phyloP scores from a whole-genome alignment of 1,140 invertebrate genomes.

The Drosophila aff. region DNA sequence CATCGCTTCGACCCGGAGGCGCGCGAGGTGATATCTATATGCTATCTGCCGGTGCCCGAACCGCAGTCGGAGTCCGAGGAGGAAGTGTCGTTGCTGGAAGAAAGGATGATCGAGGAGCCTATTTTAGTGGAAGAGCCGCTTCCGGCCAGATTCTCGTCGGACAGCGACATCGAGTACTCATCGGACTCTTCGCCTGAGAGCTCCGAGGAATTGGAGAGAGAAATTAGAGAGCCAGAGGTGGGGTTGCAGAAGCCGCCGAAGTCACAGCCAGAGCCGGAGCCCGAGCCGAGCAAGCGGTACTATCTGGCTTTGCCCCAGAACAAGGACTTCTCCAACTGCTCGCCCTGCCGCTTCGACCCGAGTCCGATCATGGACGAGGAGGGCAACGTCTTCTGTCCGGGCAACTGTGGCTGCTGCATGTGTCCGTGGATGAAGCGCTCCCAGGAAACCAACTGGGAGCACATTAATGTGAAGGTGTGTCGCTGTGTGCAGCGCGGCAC shows the following conservation, averaged over 20 bases:
- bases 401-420: slow-evolving; percentile 78
- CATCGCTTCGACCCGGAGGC: slow-evolving; percentile 4
- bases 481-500: slow-evolving; percentile 67
- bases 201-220: not conserved
- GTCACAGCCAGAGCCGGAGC: not conserved
- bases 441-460: slow-evolving; percentile 35
- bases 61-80: not conserved
- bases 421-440: slow-evolving; percentile 67
- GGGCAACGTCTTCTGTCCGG: slow-evolving; percentile 75
- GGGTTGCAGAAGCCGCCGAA: not conserved
- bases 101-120: not conserved
- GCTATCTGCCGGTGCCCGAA: not conserved
- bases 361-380: slow-evolving; percentile 78
- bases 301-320: slow-evolving; percentile 73
- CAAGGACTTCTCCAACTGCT: slow-evolving; percentile 70
- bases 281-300: slow-evolving; percentile 23
- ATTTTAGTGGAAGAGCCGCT: not conserved
- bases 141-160: not conserved
- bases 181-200: not conserved
- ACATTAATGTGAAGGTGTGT: slow-evolving; percentile 73
- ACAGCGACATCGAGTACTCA: not conserved
- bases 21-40: slow-evolving; percentile 30
- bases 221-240: not conserved
- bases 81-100: not conserved
- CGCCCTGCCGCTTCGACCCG: slow-evolving; percentile 69